Evolutionary conservation across 1,140 invertebrate genomes (phyloP), one percentile per base, ranked within the genome.

Genomic region (Antheraea pernyi): DNA sequence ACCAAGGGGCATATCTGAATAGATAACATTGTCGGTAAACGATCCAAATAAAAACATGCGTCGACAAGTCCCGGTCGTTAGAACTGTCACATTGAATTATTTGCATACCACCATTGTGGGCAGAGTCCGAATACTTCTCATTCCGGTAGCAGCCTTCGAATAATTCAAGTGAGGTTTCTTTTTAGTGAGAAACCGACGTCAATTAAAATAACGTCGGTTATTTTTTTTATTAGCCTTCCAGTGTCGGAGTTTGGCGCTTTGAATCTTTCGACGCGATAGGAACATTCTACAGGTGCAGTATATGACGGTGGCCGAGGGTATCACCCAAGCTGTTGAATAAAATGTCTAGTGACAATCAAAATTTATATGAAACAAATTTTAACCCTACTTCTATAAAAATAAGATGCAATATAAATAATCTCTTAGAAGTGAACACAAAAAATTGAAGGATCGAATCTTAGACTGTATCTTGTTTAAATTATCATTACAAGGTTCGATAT

Each of bases 141-240:
- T 87, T 82, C 85, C 80, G 70, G 74, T 81, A 84, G 77, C 78
- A 79, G 73, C 68, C 78, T 77, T 80, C 68, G 72, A 82, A 85
- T 86, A 88, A 86, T 84, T 88, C 73, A 83, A 48, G 46, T 48
- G 46, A 48, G 46, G 46, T 81, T 77, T 67, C 75, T 81, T 84
- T 84, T 84, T 83, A 81, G 81, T 82, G 75, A 78, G 71, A 69
- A 65, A 69, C 79, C 79, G 74, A 71, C 81, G 82, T 89, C 87
- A 90, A 91, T 91, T 91, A 91, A 91, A 91, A 89, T 86, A 85
- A 80, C 83, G 80, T 80, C 70, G 76, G 74, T 84, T 87, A 86
- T 86, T 85, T 82, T 78, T 61, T 61, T 22, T 61, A 22, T 18
- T 61, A 22, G 22, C 7, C 72, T 46, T 75, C 77, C 87, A 87